These are phyloP conservation scores for Notocelia uddmanniana DNA, from an alignment of 2,888 invertebrate species.

Conservation along the genomic window DNA sequence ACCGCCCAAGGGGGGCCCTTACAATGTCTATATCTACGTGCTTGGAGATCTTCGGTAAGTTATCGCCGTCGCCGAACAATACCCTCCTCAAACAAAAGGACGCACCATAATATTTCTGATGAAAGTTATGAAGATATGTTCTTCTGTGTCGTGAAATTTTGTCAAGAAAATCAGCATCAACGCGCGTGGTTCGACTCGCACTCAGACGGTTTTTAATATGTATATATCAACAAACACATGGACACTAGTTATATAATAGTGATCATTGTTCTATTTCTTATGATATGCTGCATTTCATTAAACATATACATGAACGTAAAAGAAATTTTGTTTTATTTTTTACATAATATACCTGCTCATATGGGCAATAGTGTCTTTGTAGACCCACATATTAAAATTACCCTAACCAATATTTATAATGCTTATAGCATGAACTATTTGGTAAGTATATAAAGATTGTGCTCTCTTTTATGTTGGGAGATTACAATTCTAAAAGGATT, in stretches of 20 bases:
- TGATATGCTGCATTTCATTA: neutral
- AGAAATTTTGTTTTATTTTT: too few species aligned
- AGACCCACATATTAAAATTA: neutral
- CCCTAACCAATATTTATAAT: neutral
- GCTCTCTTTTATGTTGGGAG: slow-evolving; percentile 46
- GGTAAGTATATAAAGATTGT: slow-evolving; percentile 60
- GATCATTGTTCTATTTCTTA: neutral
- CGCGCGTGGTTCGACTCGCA: neutral
- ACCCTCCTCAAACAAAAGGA: too few species aligned
- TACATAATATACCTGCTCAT: neutral
- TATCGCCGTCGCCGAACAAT: too few species aligned
- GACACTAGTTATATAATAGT: too few species aligned
- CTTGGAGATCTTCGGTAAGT: too few species aligned
- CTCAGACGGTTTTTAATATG: neutral
- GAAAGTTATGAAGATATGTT: too few species aligned
- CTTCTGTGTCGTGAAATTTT: too few species aligned
- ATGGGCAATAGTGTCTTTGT: neutral
- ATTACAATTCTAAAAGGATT: neutral
- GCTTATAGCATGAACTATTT: neutral
- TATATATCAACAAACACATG: neutral
- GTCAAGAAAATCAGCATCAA: too few species aligned
- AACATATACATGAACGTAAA: neutral
- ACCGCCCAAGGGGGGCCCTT: too few species aligned
- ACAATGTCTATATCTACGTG: too few species aligned
- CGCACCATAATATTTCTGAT: neutral